phyloP scores from a whole-genome alignment of 2,113 vertebrate genomes.

The Ochotona princeps region DNA sequence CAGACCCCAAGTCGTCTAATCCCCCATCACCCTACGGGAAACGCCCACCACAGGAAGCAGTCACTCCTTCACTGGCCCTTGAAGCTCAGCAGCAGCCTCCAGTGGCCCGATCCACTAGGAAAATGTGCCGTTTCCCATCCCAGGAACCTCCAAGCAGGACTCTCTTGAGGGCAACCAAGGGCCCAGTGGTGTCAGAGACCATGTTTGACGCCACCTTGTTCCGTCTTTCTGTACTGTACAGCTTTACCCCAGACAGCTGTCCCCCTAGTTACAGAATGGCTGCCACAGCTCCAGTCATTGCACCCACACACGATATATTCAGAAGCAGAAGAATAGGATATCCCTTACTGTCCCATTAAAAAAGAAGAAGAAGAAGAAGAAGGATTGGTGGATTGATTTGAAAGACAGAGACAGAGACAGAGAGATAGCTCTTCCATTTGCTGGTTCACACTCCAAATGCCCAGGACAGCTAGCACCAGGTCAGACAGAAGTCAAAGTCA shows the following conservation, averaged over 20 bases:
- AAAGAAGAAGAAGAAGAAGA: not conserved
- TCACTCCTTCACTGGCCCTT: too few species aligned
- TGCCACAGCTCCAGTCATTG: slow-evolving; percentile 22
- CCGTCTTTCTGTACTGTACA: not conserved
- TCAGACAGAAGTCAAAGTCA: too few species aligned
- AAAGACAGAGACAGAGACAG: too few species aligned
- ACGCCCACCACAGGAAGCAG: not conserved
- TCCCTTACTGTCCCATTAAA: not conserved
- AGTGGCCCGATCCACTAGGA: not conserved
- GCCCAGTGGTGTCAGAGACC: not conserved
- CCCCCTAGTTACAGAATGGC: not conserved
- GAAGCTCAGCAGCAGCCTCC: not conserved
- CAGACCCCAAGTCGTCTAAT: not conserved
- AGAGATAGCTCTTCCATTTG: too few species aligned
- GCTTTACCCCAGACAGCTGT: not conserved
- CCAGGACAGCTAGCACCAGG: too few species aligned
- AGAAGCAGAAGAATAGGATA: not conserved
- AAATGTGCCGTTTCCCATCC: not conserved
- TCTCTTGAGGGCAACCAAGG: not conserved
- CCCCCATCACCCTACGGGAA: not conserved
- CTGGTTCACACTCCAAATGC: too few species aligned
- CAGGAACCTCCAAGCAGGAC: not conserved
- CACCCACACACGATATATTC: not conserved
- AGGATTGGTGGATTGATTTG: too few species aligned
- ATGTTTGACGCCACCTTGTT: not conserved